Conservation (phyloP, 1,140 invertebrate genomes). For the Armadillidium nasatum region DNA sequence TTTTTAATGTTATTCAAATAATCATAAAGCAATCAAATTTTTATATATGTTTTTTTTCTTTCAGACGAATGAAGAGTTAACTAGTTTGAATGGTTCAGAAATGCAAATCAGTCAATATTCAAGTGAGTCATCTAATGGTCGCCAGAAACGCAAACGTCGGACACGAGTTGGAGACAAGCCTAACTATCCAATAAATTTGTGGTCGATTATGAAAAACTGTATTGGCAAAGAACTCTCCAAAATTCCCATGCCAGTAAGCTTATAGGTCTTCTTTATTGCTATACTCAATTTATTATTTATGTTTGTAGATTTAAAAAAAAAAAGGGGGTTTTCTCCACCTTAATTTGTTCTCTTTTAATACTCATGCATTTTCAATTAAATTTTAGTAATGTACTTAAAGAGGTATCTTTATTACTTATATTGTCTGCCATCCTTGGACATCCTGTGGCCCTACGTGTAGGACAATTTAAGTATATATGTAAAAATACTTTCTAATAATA, state of each 20-base stretch:
- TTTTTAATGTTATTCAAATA: too few relatives aligned
- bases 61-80: conserved; percentile 43
- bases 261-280: conserved; percentile 16
- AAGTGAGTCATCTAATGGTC: conserved; percentile 28
- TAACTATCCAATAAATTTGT: conserved; percentile 90
- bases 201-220: conserved; percentile 99
- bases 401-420: too few relatives aligned
- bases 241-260: conserved; percentile 91
- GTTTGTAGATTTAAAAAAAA: background rate
- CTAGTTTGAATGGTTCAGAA: conserved; percentile 42
- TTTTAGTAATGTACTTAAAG: too few relatives aligned
- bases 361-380: too few relatives aligned
- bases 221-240: conserved; percentile 98
- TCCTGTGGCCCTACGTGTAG: too few relatives aligned
- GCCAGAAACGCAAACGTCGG: conserved; percentile 56
- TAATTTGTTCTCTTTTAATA: too few relatives aligned
- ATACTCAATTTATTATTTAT: background rate
- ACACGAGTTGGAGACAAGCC: conserved; percentile 85
- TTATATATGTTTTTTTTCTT: background rate
- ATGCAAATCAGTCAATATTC: conserved; percentile 35
- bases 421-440: too few relatives aligned
- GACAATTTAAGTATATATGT: too few relatives aligned
- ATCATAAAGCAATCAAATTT: too few relatives aligned
- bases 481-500: too few relatives aligned
- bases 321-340: too few relatives aligned